Evolutionary conservation across 2,888 invertebrate genomes (phyloP).

Genomic region (Neoitamus cyanurus): DNA sequence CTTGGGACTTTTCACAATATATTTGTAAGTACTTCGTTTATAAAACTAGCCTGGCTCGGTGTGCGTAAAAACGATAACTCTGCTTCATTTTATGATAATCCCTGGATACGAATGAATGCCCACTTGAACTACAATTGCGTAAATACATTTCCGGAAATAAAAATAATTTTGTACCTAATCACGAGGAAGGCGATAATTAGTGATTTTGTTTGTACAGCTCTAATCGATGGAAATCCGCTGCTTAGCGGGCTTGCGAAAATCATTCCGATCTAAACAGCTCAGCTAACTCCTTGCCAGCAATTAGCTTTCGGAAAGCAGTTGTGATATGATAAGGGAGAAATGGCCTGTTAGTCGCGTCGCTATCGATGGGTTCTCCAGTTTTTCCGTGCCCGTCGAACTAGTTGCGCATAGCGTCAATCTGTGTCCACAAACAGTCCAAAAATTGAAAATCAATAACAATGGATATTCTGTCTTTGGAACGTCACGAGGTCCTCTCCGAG

Average conservation of each 20-base stretch:
- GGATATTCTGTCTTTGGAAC: conserved; percentile 61
- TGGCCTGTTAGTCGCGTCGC: background rate
- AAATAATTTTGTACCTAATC: background rate
- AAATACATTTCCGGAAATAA: background rate
- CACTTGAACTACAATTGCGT: background rate
- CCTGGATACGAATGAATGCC: background rate
- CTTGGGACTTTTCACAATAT: no score
- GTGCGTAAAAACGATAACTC: background rate
- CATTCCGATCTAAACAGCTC: background rate
- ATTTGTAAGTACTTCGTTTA: no score
- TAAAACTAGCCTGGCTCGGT: no score
- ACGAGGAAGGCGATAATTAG: background rate
- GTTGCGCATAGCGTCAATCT: background rate
- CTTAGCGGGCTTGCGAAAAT: background rate
- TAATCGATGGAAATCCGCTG: background rate
- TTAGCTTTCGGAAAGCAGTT: conserved; percentile 20
- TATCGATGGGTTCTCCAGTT: background rate
- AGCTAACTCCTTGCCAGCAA: background rate
- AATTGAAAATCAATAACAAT: conserved; percentile 55
- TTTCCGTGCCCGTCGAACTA: background rate
- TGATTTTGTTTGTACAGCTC: background rate
- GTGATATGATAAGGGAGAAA: conserved; percentile 24
- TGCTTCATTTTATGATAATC: background rate
- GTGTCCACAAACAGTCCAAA: background rate
- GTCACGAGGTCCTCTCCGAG: conserved; percentile 60